These are phyloP conservation scores for Pygoscelis antarcticus DNA, from an alignment of 2,113 vertebrate species.

Conservation along the genomic window DNA sequence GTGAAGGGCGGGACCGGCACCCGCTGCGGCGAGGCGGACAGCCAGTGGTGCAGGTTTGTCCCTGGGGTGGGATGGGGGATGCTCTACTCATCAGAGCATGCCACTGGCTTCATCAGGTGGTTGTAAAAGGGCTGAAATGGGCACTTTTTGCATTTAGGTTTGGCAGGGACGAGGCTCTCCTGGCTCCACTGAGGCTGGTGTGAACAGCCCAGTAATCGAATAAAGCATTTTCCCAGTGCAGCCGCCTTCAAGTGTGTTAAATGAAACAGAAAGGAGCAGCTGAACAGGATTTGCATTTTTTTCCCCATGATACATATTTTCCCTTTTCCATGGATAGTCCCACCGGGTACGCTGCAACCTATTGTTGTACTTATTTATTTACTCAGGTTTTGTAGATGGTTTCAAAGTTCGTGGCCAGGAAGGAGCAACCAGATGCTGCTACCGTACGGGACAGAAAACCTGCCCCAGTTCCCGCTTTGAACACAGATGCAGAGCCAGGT, in stretches of 20 bases:
- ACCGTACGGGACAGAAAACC: background rate
- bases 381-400: slow-evolving; percentile 14
- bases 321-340: slow-evolving; percentile 30
- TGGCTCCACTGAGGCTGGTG: background rate
- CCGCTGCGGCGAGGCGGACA: rapidly evolving
- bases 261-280: slow-evolving; percentile 62
- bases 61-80: background rate
- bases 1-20: rapidly evolving
- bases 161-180: background rate
- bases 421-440: slow-evolving; percentile 5
- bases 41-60: background rate
- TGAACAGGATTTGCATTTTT: slow-evolving; percentile 50
- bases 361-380: slow-evolving; percentile 57
- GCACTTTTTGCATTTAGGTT: background rate
- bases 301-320: background rate
- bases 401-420: slow-evolving; percentile 33
- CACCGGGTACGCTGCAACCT: background rate
- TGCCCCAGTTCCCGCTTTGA: background rate
- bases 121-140: background rate
- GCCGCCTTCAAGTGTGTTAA: background rate
- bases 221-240: background rate
- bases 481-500: background rate
- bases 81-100: background rate
- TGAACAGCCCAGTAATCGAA: background rate
- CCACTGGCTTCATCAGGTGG: background rate